These are phyloP conservation scores for Vesta saturnalis DNA, from an alignment of 2,888 invertebrate species.

Conservation along the genomic window DNA sequence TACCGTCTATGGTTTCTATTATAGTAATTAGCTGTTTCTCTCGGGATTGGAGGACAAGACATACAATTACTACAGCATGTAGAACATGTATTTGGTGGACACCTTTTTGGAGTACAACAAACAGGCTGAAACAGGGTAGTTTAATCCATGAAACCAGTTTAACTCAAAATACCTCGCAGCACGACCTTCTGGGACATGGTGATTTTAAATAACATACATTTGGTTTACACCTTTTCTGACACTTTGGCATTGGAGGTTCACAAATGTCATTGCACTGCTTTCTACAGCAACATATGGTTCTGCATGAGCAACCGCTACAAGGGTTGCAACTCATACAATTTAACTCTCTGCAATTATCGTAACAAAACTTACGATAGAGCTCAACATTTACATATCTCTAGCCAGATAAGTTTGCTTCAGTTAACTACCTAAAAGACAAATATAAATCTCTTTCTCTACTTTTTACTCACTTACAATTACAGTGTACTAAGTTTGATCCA, in stretches of 20 bases:
- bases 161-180: background rate
- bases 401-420: too few relatives aligned
- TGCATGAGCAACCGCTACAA: too few relatives aligned
- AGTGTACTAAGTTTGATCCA: too few relatives aligned
- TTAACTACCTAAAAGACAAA: too few relatives aligned
- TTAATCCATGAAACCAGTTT: background rate
- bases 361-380: too few relatives aligned
- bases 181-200: background rate
- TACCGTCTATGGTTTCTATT: conserved; percentile 49
- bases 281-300: too few relatives aligned
- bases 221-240: background rate
- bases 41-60: conserved; percentile 48
- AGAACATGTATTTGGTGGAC: background rate
- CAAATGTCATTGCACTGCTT: too few relatives aligned
- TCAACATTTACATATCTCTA: too few relatives aligned
- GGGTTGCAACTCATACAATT: too few relatives aligned
- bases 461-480: too few relatives aligned
- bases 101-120: conserved; percentile 1
- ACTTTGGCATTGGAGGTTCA: conserved; percentile 5
- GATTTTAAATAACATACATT: background rate
- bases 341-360: too few relatives aligned
- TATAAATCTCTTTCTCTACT: too few relatives aligned
- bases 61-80: background rate
- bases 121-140: background rate
- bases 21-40: conserved; percentile 57